Evolutionary conservation across 2,113 vertebrate genomes (phyloP).

Genomic region (Irena cyanogastra): DNA sequence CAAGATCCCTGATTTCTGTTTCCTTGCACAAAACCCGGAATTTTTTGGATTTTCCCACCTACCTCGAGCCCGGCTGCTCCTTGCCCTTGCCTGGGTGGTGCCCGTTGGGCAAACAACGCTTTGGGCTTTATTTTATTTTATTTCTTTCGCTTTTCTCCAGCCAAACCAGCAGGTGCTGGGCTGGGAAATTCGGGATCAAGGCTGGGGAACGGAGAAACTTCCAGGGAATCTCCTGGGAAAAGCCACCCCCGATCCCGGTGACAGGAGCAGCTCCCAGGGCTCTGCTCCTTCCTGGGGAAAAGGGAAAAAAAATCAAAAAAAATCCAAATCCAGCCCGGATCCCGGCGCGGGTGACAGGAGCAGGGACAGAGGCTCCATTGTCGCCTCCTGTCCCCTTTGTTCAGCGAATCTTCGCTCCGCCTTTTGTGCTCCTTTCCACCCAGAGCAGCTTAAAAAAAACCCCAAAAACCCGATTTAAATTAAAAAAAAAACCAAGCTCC

Average conservation of each 20-base stretch:
- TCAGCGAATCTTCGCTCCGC: neutral
- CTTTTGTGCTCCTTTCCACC: neutral
- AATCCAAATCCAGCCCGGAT: neutral
- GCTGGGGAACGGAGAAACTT: neutral
- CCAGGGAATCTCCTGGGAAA: neutral
- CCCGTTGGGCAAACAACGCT: neutral
- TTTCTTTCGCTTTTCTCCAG: neutral
- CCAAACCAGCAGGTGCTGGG: neutral
- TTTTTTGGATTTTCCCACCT: no score
- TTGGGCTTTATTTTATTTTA: neutral
- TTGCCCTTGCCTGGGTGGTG: neutral
- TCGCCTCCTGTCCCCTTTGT: neutral
- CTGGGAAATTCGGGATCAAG: neutral
- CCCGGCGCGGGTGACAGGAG: neutral
- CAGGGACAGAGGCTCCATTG: neutral
- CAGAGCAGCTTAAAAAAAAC: no score
- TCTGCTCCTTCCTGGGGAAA: neutral
- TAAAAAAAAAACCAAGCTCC: neutral
- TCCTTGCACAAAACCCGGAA: no score
- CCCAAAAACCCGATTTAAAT: no score
- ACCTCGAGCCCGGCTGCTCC: neutral
- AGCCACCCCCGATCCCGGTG: accelerated
- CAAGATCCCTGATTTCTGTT: no score
- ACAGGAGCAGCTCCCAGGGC: neutral
- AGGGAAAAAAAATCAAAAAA: no score